Evolutionary conservation across 2,113 vertebrate genomes (phyloP).

Genomic region (Syrrhaptes paradoxus): DNA sequence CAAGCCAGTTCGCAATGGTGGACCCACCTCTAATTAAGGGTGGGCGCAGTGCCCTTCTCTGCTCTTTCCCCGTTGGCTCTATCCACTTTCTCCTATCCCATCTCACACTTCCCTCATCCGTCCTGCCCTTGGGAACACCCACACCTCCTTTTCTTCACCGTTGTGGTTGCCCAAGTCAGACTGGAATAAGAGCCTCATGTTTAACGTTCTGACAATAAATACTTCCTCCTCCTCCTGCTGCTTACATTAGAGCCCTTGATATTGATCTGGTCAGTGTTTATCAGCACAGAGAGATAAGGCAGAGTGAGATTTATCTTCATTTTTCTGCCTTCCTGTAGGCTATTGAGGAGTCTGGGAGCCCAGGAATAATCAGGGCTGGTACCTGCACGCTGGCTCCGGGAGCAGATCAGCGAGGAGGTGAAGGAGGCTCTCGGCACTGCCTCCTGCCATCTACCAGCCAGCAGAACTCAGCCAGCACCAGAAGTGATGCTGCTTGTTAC

Average conservation of each 20-base stretch:
- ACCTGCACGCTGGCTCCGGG: rapidly evolving
- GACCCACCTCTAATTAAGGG: too few relatives aligned
- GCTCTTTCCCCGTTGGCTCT: neutral
- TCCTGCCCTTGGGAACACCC: neutral
- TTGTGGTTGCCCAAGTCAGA: neutral
- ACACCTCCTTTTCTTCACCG: neutral
- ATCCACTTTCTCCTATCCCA: neutral
- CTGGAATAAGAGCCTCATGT: rapidly evolving
- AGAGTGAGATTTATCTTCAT: neutral
- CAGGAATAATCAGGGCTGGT: neutral
- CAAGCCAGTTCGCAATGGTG: too few relatives aligned
- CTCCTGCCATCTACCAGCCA: neutral
- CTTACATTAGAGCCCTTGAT: neutral
- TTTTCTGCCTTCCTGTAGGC: neutral
- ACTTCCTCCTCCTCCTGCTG: neutral
- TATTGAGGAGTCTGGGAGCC: neutral
- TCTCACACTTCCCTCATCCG: neutral
- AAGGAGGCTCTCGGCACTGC: neutral
- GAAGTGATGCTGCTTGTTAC: neutral
- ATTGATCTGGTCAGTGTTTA: neutral
- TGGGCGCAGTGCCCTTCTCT: neutral
- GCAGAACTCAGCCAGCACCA: neutral
- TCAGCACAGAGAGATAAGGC: neutral
- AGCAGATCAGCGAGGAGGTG: neutral
- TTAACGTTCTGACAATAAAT: neutral